These are phyloP conservation scores for Geotria australis DNA, from an alignment of 2,797 vertebrate species.

Conservation along the genomic window DNA sequence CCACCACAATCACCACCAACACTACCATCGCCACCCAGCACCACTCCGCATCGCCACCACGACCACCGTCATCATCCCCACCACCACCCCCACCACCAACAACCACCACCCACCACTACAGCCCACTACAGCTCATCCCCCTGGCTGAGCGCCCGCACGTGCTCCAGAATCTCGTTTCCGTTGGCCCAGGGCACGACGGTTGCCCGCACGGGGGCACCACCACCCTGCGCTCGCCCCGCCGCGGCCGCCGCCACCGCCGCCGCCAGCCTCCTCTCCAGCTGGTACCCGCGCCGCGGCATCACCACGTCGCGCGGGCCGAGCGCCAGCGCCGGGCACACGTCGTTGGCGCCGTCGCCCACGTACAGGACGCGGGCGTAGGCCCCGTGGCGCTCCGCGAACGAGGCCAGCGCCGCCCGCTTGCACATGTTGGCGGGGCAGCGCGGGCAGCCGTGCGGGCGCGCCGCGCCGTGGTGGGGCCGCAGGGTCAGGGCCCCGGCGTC, in stretches of 20 bases:
- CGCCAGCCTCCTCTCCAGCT: slow-evolving; percentile 53
- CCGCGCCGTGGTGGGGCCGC: slow-evolving; percentile 31
- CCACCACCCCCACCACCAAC: no score
- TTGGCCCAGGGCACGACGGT: slow-evolving; percentile 49
- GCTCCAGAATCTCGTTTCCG: slow-evolving; percentile 27
- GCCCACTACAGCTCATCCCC: no score
- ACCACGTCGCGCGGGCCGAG: slow-evolving; percentile 33
- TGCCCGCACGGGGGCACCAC: no score
- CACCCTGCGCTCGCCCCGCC: no score
- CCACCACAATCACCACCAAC: no score
- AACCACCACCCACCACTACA: no score
- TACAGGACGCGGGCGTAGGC: slow-evolving; percentile 52
- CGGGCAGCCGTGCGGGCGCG: slow-evolving; percentile 29
- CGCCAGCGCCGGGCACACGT: slow-evolving; percentile 45
- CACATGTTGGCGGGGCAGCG: slow-evolving; percentile 78
- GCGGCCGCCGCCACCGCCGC: slow-evolving; percentile 34
- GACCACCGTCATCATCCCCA: no score
- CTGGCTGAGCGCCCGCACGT: slow-evolving; percentile 24
- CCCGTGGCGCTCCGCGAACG: slow-evolving; percentile 37
- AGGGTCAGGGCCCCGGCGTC: slow-evolving; percentile 34
- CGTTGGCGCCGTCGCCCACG: slow-evolving; percentile 69
- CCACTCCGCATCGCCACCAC: no score
- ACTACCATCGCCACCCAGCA: no score
- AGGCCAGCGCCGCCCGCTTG: slow-evolving; percentile 43
- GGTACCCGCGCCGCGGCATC: slow-evolving; percentile 48